phyloP scores from a whole-genome alignment of 2,888 invertebrate species.

The Caenorhabditis japonica region DNA sequence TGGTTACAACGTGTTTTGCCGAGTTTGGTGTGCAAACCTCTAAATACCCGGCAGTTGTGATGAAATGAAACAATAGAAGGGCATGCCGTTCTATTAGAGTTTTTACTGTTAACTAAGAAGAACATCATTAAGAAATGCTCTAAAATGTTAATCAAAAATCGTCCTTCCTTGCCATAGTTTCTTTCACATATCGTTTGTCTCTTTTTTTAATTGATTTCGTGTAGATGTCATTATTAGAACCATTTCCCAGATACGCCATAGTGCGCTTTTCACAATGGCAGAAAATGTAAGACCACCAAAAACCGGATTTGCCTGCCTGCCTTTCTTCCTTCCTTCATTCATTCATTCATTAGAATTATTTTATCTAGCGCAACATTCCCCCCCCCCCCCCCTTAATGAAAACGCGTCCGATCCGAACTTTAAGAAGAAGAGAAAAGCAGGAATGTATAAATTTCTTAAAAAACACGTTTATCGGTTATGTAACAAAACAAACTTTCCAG shows the following conservation, averaged over 20 bases:
- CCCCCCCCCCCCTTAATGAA: not conserved
- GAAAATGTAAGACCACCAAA: conserved; percentile 25
- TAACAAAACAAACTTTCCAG: conserved; percentile 17
- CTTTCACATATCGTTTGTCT: too few relatives aligned
- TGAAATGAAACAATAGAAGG: too few relatives aligned
- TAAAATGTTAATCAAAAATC: too few relatives aligned
- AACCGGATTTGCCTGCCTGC: conserved; percentile 46
- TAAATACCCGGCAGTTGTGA: too few relatives aligned
- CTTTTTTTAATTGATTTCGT: not conserved
- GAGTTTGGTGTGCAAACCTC: too few relatives aligned
- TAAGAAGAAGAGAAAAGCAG: not conserved
- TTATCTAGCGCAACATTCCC: conserved; percentile 29
- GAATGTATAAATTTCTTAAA: not conserved
- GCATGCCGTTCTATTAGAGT: too few relatives aligned
- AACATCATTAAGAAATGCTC: too few relatives aligned
- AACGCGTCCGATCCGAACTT: too few relatives aligned
- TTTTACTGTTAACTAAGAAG: too few relatives aligned
- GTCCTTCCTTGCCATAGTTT: too few relatives aligned
- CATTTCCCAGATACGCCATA: conserved; percentile 4
- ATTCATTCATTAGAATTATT: conserved; percentile 12
- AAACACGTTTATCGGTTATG: conserved; percentile 29
- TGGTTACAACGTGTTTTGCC: too few relatives aligned
- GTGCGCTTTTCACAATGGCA: conserved; percentile 9
- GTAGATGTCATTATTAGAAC: not conserved
- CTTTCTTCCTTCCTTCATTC: too few relatives aligned